A percentile compares a stretch with the other conserved stretches of the same genome.
phyloP scores from a whole-genome alignment of 2,888 invertebrate genomes.

The Punctoribates punctum region DNA sequence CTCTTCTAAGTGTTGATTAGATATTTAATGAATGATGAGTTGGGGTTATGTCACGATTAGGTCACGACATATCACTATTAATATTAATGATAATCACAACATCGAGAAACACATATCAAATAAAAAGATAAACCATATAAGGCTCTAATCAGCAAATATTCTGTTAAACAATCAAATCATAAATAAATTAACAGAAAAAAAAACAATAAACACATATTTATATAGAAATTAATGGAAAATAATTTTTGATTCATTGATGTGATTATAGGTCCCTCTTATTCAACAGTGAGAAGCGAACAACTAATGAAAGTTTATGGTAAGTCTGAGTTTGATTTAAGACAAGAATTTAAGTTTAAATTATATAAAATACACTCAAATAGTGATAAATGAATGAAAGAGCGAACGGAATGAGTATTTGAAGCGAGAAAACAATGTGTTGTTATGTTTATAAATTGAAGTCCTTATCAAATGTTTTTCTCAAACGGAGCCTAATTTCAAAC shows the following conservation, averaged over 20 bases:
- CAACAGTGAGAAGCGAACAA: conserved; percentile 46
- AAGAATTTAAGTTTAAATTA: conserved; percentile 3
- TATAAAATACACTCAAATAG: conserved; percentile 18
- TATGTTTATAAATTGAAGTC: conserved; percentile 25
- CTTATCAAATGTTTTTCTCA: conserved; percentile 13
- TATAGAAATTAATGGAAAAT: not conserved
- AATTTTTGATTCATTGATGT: not conserved
- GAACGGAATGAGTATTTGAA: not conserved
- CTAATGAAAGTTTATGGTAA: conserved; percentile 48
- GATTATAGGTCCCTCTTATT: conserved; percentile 44
- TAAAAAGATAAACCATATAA: not conserved
- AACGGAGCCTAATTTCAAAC: conserved; percentile 29
- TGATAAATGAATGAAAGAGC: conserved; percentile 15
- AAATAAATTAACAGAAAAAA: not conserved
- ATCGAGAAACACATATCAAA: not conserved
- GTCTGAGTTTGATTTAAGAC: conserved; percentile 16
- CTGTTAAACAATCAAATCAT: not conserved
- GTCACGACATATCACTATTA: not conserved
- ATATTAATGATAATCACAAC: conserved; percentile 10
- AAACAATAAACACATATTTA: not conserved
- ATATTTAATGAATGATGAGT: conserved; percentile 5
- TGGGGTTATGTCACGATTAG: conserved; percentile 4
- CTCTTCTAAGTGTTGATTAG: not conserved
- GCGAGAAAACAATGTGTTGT: not conserved
- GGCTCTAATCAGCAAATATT: too few relatives aligned